These are phyloP conservation scores for Zaprionus gabonicus DNA, from an alignment of 1,140 invertebrate species.

Conservation along the genomic window DNA sequence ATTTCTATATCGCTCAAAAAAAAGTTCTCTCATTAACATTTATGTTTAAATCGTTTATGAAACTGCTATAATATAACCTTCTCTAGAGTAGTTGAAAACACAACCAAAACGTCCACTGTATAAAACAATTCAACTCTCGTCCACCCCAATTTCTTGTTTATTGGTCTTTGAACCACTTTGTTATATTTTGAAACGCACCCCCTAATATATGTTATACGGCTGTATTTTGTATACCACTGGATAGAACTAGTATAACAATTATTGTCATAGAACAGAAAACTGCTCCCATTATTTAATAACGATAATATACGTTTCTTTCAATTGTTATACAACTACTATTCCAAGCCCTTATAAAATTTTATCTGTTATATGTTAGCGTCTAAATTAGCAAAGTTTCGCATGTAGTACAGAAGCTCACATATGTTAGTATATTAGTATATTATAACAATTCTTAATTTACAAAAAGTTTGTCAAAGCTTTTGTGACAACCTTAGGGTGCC, in stretches of 20 bases:
- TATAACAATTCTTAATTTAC: conserved; percentile 20
- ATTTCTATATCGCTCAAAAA: no score
- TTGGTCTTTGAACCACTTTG: no score
- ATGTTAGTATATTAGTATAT: conserved; percentile 18
- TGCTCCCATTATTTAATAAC: not conserved
- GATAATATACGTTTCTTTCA: not conserved
- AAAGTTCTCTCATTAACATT: no score
- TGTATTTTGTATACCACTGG: not conserved
- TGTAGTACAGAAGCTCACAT: conserved; percentile 13
- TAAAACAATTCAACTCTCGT: not conserved
- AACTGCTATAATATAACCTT: no score
- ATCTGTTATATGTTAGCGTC: not conserved
- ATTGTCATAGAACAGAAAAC: not conserved
- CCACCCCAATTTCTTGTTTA: not conserved
- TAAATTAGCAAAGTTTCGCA: not conserved
- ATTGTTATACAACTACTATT: not conserved
- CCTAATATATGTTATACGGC: no score
- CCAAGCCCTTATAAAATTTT: not conserved
- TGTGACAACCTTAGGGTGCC: no score
- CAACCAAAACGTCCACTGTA: not conserved
- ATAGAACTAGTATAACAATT: not conserved
- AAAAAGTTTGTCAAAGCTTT: not conserved
- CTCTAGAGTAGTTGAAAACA: not conserved
- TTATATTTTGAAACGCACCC: no score
- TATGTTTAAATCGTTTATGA: no score